A percentile compares a stretch with the other conserved stretches of the same genome.
phyloP scores from a whole-genome alignment of 2,113 vertebrate species.

The Scophthalmus maximus region DNA sequence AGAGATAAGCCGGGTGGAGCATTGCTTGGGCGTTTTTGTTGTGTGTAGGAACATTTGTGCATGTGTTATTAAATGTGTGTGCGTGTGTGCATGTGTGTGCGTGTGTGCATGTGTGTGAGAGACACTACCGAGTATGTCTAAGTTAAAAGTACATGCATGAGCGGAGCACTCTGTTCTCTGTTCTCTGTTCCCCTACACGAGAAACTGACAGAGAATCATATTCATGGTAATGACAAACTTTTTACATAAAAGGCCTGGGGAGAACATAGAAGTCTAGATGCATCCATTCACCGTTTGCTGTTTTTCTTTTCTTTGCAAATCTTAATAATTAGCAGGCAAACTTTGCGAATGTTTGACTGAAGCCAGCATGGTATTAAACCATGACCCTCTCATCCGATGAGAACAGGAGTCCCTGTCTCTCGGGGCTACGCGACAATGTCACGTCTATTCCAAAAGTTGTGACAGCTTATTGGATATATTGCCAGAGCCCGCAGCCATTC shows the following conservation, averaged over 20 bases:
- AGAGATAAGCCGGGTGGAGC: conserved; percentile 55
- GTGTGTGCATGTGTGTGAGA: conserved; percentile 12
- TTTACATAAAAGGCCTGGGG: conserved; percentile 29
- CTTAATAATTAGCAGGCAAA: conserved; percentile 16
- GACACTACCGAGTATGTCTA: too few species aligned
- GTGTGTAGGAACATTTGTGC: conserved; percentile 14
- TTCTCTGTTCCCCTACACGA: conserved; percentile 1
- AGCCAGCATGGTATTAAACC: neutral
- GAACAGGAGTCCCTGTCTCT: conserved; percentile 1
- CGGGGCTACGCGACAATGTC: conserved; percentile 33
- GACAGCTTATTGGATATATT: conserved; percentile 58
- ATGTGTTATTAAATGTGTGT: conserved; percentile 8
- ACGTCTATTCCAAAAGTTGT: conserved; percentile 60
- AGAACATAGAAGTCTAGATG: conserved; percentile 1
- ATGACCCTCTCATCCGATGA: conserved; percentile 16
- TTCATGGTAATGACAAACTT: conserved; percentile 27
- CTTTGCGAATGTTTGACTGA: conserved; percentile 1
- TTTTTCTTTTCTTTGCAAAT: neutral
- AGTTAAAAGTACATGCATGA: too few species aligned
- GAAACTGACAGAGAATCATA: conserved; percentile 35
- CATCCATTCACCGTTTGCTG: neutral
- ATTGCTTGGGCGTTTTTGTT: conserved; percentile 33
- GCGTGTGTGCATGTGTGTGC: neutral
- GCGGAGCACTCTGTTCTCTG: neutral
- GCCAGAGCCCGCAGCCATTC: conserved; percentile 57